Base-by-base conservation (phyloP, 2,113 vertebrate genomes). In the Dissostichus mawsoni region DNA sequence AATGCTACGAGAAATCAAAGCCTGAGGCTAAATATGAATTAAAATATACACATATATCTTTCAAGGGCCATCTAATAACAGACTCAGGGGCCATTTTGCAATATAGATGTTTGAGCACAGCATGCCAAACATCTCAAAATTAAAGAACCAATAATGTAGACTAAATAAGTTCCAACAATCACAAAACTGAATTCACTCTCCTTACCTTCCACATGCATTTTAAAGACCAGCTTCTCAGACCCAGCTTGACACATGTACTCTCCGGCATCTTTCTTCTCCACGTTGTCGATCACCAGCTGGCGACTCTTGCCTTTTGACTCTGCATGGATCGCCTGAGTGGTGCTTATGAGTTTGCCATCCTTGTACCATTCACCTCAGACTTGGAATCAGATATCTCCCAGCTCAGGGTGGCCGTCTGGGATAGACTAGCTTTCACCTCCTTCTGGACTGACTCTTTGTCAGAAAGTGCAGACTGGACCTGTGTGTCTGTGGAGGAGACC, bases 321-420 rank as follows among this genome's bases (percentile, higher is more conserved):
- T 0, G 86, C 18, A 33, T 76, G 93, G 23, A 95, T 73, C 16
- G 90, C 93, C 70, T 74, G 94, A n/a, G 88, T 95, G 76, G 94
- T 62, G 0, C 67, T 20, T 0, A 97, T 75, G 59, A 91, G 82
- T 36, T 84, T 96, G 9, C 94, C 94, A 0, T 96, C 94, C 25
- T 96, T 97, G 92, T 83, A 95, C 96, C 96, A 97, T 11, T 96
- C 75, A 97, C 96, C 29, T 95, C 90, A 0, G 92, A 94, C 48
- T 93, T 63, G 1, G 74, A 69, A 56, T 97, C 88, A 10, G 91
- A 81, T 1, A 96, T 94, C 76, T 96, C 94, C 5, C 96, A 96
- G 83, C 79, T 83, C 13, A 96, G 85, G n/a, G 80, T 84, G 57
- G 93, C 87, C 2, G 91, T 96, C 78, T 95, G 91, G 8, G 90